Evolutionary conservation across 53 echinoderm and acorn worm species (phyloP).

Genomic region (Zoroaster sp.): DNA sequence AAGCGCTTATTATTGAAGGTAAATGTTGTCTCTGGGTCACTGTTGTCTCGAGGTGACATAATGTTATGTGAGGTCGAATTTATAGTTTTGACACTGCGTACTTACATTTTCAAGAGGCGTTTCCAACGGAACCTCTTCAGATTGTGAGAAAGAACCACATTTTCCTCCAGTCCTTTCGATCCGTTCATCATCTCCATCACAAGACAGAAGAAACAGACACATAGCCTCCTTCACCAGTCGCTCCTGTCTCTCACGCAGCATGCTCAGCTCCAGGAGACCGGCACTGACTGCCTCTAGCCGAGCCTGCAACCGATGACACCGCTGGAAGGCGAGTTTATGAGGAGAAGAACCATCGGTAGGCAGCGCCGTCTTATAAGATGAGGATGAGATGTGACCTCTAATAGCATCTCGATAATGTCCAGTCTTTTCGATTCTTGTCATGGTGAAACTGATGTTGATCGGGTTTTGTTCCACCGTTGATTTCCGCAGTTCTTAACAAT

Average conservation of each 20-base stretch:
- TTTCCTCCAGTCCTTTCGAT: background rate
- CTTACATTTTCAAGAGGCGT: background rate
- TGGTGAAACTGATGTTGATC: no score
- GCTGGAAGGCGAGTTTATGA: background rate
- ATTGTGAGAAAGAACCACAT: background rate
- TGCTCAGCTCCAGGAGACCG: conserved; percentile 6
- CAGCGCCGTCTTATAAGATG: no score
- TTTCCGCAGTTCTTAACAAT: no score
- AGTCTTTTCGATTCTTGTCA: background rate
- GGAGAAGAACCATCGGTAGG: background rate
- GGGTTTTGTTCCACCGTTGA: no score
- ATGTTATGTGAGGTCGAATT: no score
- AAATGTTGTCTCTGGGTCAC: no score
- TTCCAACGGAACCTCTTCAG: background rate
- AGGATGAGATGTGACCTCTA: background rate
- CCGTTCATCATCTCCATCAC: background rate
- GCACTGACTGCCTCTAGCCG: conserved; percentile 21
- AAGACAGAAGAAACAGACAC: background rate
- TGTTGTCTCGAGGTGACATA: no score
- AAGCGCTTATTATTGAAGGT: no score
- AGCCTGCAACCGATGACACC: conserved; percentile 27
- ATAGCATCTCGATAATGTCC: background rate
- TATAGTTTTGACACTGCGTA: no score
- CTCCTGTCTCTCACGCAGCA: conserved; percentile 11
- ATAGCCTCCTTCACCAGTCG: conserved; percentile 26